These are phyloP conservation scores for Mongoloraphidia duomilia DNA, from an alignment of 2,888 invertebrate genomes.

Conservation along the genomic window DNA sequence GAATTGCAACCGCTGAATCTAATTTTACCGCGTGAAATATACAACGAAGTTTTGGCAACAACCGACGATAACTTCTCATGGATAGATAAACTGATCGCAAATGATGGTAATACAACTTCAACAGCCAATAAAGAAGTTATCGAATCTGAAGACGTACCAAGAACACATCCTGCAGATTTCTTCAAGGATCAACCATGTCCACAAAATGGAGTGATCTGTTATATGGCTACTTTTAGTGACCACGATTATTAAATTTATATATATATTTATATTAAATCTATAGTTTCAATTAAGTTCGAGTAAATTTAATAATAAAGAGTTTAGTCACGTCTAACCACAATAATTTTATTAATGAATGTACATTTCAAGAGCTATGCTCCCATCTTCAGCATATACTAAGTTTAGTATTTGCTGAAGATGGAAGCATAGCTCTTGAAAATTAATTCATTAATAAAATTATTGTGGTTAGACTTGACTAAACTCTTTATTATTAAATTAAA, in stretches of 20 bases:
- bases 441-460: no score
- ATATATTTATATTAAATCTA: not conserved
- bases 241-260: conserved; percentile 9
- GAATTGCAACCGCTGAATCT: not conserved
- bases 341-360: no score
- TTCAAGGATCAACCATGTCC: conserved; percentile 23
- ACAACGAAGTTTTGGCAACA: conserved; percentile 26
- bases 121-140: conserved; percentile 1
- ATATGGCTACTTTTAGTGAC: conserved; percentile 25
- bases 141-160: not conserved
- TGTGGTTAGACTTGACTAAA: no score
- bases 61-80: conserved; percentile 22
- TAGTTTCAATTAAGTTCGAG: no score
- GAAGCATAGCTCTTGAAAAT: no score
- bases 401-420: no score
- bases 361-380: no score
- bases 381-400: no score
- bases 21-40: conserved; percentile 18
- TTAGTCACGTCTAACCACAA: no score
- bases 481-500: no score
- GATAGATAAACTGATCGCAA: conserved; percentile 18
- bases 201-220: conserved; percentile 23
- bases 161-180: conserved; percentile 19
- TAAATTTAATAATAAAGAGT: no score
- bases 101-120: conserved; percentile 7